Base-by-base conservation (phyloP, 2,113 vertebrate species). In the Sorex fumeus region DNA sequence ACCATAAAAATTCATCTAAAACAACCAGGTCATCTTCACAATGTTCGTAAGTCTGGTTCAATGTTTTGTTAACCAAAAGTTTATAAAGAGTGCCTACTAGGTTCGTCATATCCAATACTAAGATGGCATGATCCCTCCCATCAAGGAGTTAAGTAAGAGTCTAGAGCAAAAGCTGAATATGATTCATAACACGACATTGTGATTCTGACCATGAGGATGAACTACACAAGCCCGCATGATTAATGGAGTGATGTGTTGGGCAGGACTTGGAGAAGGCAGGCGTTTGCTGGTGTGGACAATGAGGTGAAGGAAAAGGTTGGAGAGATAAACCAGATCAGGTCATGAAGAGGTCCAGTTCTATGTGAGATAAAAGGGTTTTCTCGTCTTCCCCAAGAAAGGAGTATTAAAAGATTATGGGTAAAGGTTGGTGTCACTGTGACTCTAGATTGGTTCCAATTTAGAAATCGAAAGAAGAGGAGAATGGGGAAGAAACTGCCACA, bases 1-100 rank as follows among this genome's bases (percentile, higher is more conserved):
- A 94, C 53, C 57, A 94, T 77, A 34, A 78, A 69, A 71, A 90
- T 90, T 23, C 72, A 25, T 87, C 80, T 67, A 81, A 86, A 93
- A 88, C 74, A 84, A 80, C 71, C 15, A 92, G 45, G 28, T 71
- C 75, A 30, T 77, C 28, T 47, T 83, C 27, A 50, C 62, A 83
- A 11, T 62, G 2, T 45, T 7, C 2, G 1, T 6, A 30, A 81
- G 57, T 40, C n/a, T 92, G 79, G 36, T 34, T 80, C 78, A 72
- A 70, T 69, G 36, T 69, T 91, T 90, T 25, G n/a, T 57, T 75
- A 88, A 40, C 5, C 34, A 34, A 72, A 90, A 67, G 27, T 69
- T n/a, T 82, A 69, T 34, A 16, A 19, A 60, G 57, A 60, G 10
- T 75, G 77, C 40, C 72, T 36, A 57, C 11, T 64, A 28, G 27